phyloP scores from a whole-genome alignment of 2,113 vertebrate genomes.

The Tyto alba region DNA sequence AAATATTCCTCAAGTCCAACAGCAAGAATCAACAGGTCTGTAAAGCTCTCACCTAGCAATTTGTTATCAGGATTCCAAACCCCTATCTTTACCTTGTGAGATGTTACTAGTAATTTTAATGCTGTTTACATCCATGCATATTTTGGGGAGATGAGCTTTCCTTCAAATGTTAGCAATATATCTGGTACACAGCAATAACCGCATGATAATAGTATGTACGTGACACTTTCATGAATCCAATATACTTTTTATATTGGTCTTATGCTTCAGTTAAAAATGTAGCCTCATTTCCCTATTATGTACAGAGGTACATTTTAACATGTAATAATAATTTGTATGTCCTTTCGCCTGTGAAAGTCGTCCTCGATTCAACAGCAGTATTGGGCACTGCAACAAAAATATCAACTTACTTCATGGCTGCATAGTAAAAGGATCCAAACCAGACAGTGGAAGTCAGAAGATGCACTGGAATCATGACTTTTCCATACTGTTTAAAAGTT shows the following conservation, averaged over 20 bases:
- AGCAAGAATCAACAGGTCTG: background rate
- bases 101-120: background rate
- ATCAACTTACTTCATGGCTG: conserved; percentile 91
- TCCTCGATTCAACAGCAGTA: background rate
- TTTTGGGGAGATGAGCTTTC: background rate
- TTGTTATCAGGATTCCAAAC: background rate
- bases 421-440: conserved; percentile 96
- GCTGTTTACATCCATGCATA: background rate
- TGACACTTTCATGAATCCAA: background rate
- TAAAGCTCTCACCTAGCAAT: background rate
- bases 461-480: conserved; percentile 95
- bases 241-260: background rate
- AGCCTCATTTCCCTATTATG: background rate
- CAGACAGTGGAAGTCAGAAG: conserved; percentile 89
- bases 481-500: conserved; percentile 95
- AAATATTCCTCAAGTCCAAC: background rate
- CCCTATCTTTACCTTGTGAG: background rate
- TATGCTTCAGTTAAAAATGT: background rate
- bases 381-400: background rate
- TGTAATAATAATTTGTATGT: background rate
- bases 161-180: background rate
- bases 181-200: background rate
- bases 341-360: background rate
- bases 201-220: background rate
- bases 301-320: background rate